Evolutionary conservation across 2,888 invertebrate genomes (phyloP).

Genomic region (Phortica okadai): DNA sequence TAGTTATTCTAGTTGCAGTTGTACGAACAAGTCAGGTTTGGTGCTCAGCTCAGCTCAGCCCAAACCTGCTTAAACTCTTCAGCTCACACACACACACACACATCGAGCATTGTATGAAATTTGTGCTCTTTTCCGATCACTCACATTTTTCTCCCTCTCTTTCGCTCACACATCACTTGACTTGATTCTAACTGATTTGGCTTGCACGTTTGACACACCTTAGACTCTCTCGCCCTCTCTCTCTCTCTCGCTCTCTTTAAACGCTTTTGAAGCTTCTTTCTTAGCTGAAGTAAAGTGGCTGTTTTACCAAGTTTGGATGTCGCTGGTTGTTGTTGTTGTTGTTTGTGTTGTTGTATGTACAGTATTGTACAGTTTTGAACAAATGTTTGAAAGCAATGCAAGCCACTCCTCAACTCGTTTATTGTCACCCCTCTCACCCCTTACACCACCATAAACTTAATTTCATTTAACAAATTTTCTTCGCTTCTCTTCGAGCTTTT

Average conservation of each 20-base stretch:
- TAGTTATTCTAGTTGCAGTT: slow-evolving; percentile 38
- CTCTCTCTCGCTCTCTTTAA: not conserved
- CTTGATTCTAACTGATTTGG: slow-evolving; percentile 26
- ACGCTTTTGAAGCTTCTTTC: not conserved
- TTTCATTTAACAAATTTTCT: too few species aligned
- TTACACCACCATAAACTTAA: too few species aligned
- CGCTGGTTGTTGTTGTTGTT: not conserved
- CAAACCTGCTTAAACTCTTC: not conserved
- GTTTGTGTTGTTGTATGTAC: not conserved
- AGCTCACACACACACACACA: slow-evolving; percentile 39
- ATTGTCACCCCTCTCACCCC: not conserved
- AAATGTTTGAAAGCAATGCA: not conserved
- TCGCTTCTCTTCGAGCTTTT: too few species aligned
- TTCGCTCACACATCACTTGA: not conserved
- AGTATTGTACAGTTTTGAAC: not conserved
- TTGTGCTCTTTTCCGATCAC: slow-evolving; percentile 30
- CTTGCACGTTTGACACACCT: slow-evolving; percentile 19
- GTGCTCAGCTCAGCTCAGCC: not conserved
- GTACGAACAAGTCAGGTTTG: not conserved
- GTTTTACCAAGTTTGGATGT: not conserved
- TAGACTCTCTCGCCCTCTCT: not conserved
- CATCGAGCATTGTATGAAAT: slow-evolving; percentile 21
- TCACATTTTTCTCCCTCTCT: slow-evolving; percentile 8
- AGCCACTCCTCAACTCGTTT: not conserved
- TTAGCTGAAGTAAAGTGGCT: not conserved